Percentiles rank a stretch among this genome's conserved stretches.
Evolutionary conservation across 2,888 invertebrate genomes (phyloP).

Genomic region (Camponotus fellah): DNA sequence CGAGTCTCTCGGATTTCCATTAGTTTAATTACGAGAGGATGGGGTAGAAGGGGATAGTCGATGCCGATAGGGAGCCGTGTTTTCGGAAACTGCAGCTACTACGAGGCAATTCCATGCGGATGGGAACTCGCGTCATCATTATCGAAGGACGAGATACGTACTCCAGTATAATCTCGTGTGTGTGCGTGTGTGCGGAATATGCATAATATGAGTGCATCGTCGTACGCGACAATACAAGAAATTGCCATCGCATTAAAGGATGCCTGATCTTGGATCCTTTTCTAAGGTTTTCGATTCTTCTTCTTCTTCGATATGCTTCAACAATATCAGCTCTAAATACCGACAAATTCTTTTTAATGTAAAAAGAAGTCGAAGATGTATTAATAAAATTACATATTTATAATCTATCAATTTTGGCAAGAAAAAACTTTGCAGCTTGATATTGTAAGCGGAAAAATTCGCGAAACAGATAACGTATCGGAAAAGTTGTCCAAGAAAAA

Average conservation of each 20-base stretch:
- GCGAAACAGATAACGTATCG: not conserved
- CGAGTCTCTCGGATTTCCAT: constrained; percentile 75
- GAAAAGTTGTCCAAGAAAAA: not conserved
- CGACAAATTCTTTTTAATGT: not conserved
- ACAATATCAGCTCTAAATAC: not conserved
- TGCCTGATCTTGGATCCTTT: not conserved
- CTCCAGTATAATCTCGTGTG: not conserved
- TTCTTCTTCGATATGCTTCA: too few relatives aligned
- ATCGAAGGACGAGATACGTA: constrained; percentile 17
- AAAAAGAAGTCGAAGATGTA: not conserved
- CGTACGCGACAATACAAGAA: not conserved
- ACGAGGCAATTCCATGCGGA: constrained; percentile 58
- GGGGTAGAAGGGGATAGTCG: constrained; percentile 20
- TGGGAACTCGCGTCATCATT: constrained; percentile 56
- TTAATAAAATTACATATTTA: not conserved
- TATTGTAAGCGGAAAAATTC: not conserved
- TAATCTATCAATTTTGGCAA: not conserved
- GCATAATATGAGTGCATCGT: not conserved
- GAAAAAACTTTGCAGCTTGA: not conserved
- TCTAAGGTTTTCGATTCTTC: not conserved
- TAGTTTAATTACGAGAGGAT: constrained; percentile 81
- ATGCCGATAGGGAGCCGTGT: constrained; percentile 35
- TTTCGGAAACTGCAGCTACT: constrained; percentile 42
- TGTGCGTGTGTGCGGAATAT: not conserved
- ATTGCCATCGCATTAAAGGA: not conserved